A percentile compares a stretch with the other conserved stretches of the same genome.
Evolutionary conservation across 2,113 vertebrate genomes (phyloP).

Genomic region (Cheilinus undulatus): DNA sequence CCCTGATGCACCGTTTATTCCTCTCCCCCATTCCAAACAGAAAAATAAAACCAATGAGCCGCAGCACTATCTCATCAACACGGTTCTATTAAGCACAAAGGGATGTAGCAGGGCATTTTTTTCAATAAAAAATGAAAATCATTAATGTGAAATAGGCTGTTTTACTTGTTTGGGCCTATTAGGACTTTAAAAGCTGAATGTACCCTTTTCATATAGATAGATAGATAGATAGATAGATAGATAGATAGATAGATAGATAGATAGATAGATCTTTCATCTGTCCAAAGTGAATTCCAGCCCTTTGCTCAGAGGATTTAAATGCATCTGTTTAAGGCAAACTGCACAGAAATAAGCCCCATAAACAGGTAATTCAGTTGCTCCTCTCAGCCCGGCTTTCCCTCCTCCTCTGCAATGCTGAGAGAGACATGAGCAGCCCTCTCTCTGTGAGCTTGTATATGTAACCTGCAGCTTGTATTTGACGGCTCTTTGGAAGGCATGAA

Average conservation of each 20-base stretch:
- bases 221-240: too few relatives aligned
- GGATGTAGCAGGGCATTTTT: constrained; percentile 54
- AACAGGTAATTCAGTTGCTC: constrained; percentile 1
- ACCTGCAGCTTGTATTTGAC: constrained; percentile 59
- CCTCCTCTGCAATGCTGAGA: constrained; percentile 40
- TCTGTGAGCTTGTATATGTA: constrained; percentile 45
- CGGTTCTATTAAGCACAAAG: constrained; percentile 65
- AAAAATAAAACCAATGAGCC: constrained; percentile 82
- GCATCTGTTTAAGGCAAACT: constrained; percentile 16
- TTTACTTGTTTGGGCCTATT: background rate
- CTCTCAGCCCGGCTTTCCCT: constrained; percentile 4
- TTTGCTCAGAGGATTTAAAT: constrained; percentile 5
- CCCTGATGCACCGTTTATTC: constrained; percentile 73
- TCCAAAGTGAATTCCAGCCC: background rate
- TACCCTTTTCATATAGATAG: too few relatives aligned
- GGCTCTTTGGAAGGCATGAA: constrained; percentile 62
- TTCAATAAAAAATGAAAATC: constrained; percentile 50
- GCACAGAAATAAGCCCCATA: constrained; percentile 9
- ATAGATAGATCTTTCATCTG: constrained; percentile 9
- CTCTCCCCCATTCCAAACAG: constrained; percentile 68
- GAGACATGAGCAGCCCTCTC: constrained; percentile 21
- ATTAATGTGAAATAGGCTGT: constrained; percentile 27
- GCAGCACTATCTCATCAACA: constrained; percentile 67
- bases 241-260: too few relatives aligned
- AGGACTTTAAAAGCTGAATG: constrained; percentile 1